Conservation (phyloP, 2,797 vertebrate species). For the Percopsis omiscomaycus region DNA sequence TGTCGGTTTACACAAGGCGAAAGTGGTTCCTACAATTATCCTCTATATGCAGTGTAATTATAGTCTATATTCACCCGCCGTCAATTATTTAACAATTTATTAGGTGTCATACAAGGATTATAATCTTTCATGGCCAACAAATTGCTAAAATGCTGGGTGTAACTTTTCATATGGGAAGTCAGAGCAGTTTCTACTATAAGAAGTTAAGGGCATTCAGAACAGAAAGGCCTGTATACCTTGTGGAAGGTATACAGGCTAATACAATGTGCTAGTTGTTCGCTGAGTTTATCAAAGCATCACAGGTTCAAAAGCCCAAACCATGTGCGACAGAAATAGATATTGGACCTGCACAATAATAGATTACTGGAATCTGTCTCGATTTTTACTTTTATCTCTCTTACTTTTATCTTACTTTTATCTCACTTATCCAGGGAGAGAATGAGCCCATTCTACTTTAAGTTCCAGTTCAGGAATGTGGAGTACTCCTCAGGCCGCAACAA, state of each 20-base stretch:
- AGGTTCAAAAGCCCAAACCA: too few species aligned
- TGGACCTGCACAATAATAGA: not conserved
- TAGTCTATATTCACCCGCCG: not conserved
- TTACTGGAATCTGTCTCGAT: slow-evolving; percentile 8
- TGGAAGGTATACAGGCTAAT: too few species aligned
- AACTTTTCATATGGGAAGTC: too few species aligned
- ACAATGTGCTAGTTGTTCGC: too few species aligned
- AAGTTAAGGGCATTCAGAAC: too few species aligned
- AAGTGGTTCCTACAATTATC: slow-evolving; percentile 3
- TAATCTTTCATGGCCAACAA: not conserved
- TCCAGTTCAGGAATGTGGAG: slow-evolving; percentile 98
- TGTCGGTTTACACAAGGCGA: slow-evolving; percentile 6
- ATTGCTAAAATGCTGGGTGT: not conserved
- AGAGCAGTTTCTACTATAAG: too few species aligned
- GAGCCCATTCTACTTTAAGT: slow-evolving; percentile 92
- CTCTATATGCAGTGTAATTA: slow-evolving; percentile 7
- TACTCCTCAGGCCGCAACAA: slow-evolving; percentile 98
- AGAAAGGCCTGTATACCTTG: too few species aligned
- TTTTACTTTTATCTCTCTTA: slow-evolving; percentile 25
- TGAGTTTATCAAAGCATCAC: too few species aligned
- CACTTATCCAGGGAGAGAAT: slow-evolving; percentile 82
- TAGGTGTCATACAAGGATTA: slow-evolving; percentile 9
- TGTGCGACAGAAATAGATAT: not conserved
- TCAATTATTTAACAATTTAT: slow-evolving; percentile 2
- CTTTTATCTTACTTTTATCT: slow-evolving; percentile 8